phyloP scores from a whole-genome alignment of 2,113 vertebrate species.

The Mirza zaza region DNA sequence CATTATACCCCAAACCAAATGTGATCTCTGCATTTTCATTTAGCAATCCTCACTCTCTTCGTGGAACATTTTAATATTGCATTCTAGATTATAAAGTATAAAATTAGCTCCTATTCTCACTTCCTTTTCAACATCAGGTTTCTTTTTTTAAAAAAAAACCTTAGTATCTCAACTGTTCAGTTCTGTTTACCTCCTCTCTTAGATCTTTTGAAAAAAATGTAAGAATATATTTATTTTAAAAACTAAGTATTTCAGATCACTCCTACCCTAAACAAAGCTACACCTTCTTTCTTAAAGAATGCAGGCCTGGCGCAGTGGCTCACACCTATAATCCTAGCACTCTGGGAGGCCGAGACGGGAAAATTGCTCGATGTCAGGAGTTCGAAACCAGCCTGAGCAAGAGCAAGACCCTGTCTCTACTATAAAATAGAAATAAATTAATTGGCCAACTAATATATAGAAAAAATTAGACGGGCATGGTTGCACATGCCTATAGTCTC shows the following conservation, averaged over 20 bases:
- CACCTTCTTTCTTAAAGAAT: background rate
- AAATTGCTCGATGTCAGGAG: no score
- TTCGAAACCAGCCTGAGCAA: no score
- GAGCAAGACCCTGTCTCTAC: no score
- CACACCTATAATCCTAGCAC: no score
- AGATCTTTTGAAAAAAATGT: slow-evolving; percentile 8
- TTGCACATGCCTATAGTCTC: no score
- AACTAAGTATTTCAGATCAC: background rate
- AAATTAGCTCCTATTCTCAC: background rate
- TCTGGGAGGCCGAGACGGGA: no score
- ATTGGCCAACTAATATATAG: no score
- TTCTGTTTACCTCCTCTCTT: background rate
- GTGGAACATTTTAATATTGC: background rate
- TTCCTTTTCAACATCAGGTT: background rate
- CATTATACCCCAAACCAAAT: background rate
- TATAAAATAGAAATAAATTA: no score
- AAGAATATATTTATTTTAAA: background rate
- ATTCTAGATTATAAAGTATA: background rate
- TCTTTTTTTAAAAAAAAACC: background rate
- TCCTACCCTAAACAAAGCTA: background rate
- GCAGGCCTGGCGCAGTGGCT: fast-evolving
- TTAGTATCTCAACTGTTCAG: background rate
- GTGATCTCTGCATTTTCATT: background rate
- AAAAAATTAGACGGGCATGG: no score
- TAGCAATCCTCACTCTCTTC: background rate